Evolutionary conservation across 2,888 invertebrate species (phyloP).

Genomic region (Escarpia spicata): DNA sequence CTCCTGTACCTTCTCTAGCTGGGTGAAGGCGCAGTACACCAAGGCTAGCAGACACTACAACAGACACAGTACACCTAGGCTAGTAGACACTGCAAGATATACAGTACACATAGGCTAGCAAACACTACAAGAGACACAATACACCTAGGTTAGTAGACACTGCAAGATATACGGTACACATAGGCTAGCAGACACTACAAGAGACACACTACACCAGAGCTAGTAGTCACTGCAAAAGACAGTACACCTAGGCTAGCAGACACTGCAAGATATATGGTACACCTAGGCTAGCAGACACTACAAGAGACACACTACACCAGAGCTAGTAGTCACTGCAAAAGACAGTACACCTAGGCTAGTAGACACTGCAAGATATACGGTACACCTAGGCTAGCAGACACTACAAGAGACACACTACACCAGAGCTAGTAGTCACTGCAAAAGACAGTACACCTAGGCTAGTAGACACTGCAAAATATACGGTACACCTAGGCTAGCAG

Average conservation of each 20-base stretch:
- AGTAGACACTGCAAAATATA: constrained; percentile 17
- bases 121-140: constrained; percentile 21
- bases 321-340: no score
- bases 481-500: background rate
- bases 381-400: background rate
- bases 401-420: background rate
- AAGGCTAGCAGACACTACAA: constrained; percentile 29
- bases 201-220: background rate
- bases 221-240: background rate
- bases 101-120: constrained; percentile 26
- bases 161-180: background rate
- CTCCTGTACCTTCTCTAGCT: constrained; percentile 34
- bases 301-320: background rate
- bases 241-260: constrained; percentile 32
- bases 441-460: background rate
- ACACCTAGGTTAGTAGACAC: constrained; percentile 30
- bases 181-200: no score
- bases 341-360: background rate
- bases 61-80: background rate
- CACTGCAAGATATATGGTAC: constrained; percentile 1
- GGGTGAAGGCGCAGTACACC: constrained; percentile 34
- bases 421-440: no score
- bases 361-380: constrained; percentile 14
- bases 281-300: constrained; percentile 20
- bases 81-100: background rate